Evolutionary conservation across 2,888 invertebrate genomes (phyloP), one percentile per base, ranked within the genome.

Genomic region (Drosophila imparisetae): DNA sequence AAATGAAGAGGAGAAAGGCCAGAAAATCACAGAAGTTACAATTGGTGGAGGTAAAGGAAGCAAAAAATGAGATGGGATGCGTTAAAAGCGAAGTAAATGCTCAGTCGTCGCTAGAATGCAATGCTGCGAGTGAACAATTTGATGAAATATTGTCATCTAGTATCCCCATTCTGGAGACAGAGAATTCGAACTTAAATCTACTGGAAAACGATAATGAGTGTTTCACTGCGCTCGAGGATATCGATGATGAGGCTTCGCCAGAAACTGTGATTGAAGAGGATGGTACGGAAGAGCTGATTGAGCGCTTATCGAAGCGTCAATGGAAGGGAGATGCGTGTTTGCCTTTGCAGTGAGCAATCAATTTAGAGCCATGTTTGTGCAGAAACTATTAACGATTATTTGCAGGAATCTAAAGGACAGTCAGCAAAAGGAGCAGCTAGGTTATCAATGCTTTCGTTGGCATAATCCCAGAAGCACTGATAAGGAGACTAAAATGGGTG

Each of bases 381-480:
- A 42, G 8, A 3, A 27, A 1, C 1, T 62, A 36, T 24, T 42
- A 11, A 34, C 2, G 1, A 40, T 24, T 48, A 13, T 1, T 57
- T 52, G 6, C 30, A 76, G 81, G 1, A 24, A 13, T 0, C 7
- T 8, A 11, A n/a, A 32, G 1, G 34, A 38, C 10, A 27, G 40
- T 18, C 38, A 60, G 40, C 7, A 11, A 2, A 34, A 55, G 11
- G 49, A 64, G 7, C 66, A 32, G 13, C 48, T 57, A 2, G 54
- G 68, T 24, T 54, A 66, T 21, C 50, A 66, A 15, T n/a, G 55
- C 2, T 63, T 81, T 30, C 71, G 73, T 8, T 84, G 89, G 89
- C 83, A 90, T 30, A 63, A 68, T 48, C 89, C 89, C 1, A 27
- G 71, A 21, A 34, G 4, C 11, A 53, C 10, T 10, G 60, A 62